Percentiles rank a stretch among this genome's conserved stretches.
Conservation (phyloP, 2,797 vertebrate species). For the Perodicticus potto region DNA sequence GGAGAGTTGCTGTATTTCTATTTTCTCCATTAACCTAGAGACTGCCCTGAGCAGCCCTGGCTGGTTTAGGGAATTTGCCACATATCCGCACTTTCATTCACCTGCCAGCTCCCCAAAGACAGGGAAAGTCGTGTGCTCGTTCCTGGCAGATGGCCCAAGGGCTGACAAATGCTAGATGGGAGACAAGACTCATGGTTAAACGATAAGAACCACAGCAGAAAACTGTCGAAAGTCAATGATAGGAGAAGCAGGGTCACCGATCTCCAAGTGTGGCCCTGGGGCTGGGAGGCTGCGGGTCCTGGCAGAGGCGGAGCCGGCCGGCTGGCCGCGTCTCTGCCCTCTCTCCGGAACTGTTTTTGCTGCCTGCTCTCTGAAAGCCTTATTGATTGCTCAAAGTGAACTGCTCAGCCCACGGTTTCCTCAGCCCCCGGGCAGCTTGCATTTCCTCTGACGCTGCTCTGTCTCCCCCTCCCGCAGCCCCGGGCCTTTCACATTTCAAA, state of each 20-base stretch:
- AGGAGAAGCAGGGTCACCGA: rapidly evolving
- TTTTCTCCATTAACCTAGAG: not conserved
- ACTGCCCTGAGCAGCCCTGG: not conserved
- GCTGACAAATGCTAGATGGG: rapidly evolving
- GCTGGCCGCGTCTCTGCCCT: not conserved
- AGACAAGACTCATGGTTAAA: no score
- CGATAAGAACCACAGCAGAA: rapidly evolving
- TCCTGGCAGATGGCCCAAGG: not conserved
- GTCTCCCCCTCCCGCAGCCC: conserved; percentile 74
- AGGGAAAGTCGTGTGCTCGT: rapidly evolving
- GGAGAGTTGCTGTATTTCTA: not conserved
- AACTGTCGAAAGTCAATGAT: not conserved
- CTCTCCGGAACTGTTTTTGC: conserved; percentile 77
- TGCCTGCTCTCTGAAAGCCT: conserved; percentile 75
- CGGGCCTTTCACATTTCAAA: conserved; percentile 84
- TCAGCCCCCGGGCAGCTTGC: conserved; percentile 79
- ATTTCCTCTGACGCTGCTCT: conserved; percentile 82
- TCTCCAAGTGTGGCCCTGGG: rapidly evolving
- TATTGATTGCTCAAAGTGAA: conserved; percentile 80
- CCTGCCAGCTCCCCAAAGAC: not conserved
- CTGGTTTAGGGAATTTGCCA: rapidly evolving
- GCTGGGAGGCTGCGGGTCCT: not conserved
- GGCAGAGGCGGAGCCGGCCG: not conserved
- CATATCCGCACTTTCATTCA: rapidly evolving
- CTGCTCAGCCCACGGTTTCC: conserved; percentile 71